These are phyloP conservation scores for Anguilla marmorata DNA, from an alignment of 2,797 vertebrate genomes.

Conservation along the genomic window DNA sequence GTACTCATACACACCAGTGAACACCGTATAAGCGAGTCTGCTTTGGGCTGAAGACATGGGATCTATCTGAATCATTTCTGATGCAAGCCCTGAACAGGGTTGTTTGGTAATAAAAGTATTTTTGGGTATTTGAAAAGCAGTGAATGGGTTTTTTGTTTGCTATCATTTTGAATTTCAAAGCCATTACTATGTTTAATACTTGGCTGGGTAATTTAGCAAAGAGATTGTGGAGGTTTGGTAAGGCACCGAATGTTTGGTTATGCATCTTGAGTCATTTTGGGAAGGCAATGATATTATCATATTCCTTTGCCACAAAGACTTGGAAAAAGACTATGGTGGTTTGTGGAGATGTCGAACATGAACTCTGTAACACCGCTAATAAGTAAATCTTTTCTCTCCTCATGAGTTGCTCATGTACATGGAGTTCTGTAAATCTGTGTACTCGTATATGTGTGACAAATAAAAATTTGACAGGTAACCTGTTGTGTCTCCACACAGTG, in stretches of 20 bases:
- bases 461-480: neutral
- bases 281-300: neutral
- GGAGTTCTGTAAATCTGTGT: conserved; percentile 12
- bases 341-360: neutral
- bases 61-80: neutral
- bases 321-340: neutral
- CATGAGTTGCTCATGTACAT: neutral
- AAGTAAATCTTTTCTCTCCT: neutral
- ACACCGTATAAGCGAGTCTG: neutral
- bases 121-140: neutral
- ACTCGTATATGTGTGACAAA: neutral
- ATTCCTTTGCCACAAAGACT: neutral
- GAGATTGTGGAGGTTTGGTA: neutral
- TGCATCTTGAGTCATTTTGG: neutral
- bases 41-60: neutral
- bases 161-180: neutral
- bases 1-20: neutral
- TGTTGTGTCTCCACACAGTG: conserved; percentile 1
- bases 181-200: neutral
- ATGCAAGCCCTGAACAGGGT: neutral
- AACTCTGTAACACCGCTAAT: neutral
- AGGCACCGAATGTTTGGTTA: neutral
- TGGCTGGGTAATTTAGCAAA: neutral
- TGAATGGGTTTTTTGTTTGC: neutral
- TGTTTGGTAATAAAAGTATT: neutral